These are phyloP conservation scores for Chesias legatella DNA, from an alignment of 2,888 invertebrate genomes.

Conservation along the genomic window DNA sequence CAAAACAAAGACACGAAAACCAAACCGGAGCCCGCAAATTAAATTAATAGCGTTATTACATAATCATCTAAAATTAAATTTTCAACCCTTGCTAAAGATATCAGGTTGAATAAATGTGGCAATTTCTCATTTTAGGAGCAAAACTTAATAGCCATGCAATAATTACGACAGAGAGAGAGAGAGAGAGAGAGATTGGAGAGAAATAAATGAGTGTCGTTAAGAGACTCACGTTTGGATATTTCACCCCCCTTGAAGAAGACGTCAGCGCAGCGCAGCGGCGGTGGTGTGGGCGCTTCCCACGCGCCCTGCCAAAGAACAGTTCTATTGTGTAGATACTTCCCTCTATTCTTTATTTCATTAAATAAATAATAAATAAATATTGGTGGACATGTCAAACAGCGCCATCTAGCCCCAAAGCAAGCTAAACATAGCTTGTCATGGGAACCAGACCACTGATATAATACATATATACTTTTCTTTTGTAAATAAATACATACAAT, in stretches of 20 bases:
- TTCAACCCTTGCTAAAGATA: slow-evolving; percentile 68
- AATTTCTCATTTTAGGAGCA: slow-evolving; percentile 78
- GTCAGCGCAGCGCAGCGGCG: slow-evolving; percentile 53
- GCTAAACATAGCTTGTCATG: no score
- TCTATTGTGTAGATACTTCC: slow-evolving; percentile 1
- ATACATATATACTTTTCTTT: no score
- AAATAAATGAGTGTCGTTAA: slow-evolving; percentile 78
- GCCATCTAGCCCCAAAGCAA: no score
- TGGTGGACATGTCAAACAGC: no score
- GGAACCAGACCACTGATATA: no score
- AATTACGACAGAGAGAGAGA: slow-evolving; percentile 66
- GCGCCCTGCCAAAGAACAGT: slow-evolving; percentile 51
- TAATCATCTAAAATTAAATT: slow-evolving; percentile 72
- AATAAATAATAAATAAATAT: no score
- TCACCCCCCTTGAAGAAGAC: slow-evolving; percentile 76
- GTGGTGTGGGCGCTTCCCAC: slow-evolving; percentile 66
- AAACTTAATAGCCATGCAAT: slow-evolving; percentile 79
- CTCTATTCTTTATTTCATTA: not conserved
- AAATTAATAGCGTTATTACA: slow-evolving; percentile 68
- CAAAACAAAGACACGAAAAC: slow-evolving; percentile 8
- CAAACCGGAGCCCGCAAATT: slow-evolving; percentile 43
- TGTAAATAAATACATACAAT: no score
- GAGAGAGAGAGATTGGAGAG: slow-evolving; percentile 72
- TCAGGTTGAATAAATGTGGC: slow-evolving; percentile 74
- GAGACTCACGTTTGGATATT: slow-evolving; percentile 77